These are phyloP conservation scores for Desmophyllum pertusum DNA, from an alignment of 92 coral and sea anemone species.

Conservation along the genomic window DNA sequence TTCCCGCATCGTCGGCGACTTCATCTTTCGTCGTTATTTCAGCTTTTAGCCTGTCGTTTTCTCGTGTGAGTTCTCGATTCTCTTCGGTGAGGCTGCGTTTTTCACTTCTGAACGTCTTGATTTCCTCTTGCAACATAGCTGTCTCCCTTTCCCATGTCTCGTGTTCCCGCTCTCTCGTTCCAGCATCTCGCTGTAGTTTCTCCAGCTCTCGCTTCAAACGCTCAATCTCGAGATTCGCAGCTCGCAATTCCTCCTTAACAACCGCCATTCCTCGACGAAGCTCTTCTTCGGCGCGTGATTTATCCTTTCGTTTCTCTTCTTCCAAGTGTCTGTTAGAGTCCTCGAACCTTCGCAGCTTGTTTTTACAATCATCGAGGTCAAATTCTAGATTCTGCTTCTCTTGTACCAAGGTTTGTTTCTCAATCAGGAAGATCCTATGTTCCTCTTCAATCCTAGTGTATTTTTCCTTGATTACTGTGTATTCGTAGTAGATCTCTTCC, in stretches of 20 bases:
- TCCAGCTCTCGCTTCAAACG: constrained; percentile 49
- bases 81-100: constrained; percentile 22
- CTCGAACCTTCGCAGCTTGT: constrained; percentile 47
- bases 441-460: constrained; percentile 61
- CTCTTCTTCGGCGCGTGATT: constrained; percentile 58
- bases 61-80: constrained; percentile 38
- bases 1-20: constrained; percentile 41
- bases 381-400: constrained; percentile 61
- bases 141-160: constrained; percentile 45
- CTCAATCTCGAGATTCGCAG: constrained; percentile 57
- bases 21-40: constrained; percentile 40
- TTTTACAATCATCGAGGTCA: constrained; percentile 60
- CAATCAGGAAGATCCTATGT: constrained; percentile 47
- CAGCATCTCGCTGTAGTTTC: constrained; percentile 37
- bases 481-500: constrained; percentile 65
- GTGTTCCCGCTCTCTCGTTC: constrained; percentile 20
- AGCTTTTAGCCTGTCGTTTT: constrained; percentile 46
- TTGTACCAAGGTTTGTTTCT: constrained; percentile 56
- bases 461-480: constrained; percentile 63
- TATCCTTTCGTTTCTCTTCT: constrained; percentile 72
- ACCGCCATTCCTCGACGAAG: constrained; percentile 47
- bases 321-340: constrained; percentile 28
- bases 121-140: constrained; percentile 33
- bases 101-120: constrained; percentile 26
- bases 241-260: constrained; percentile 50